Base-by-base conservation (phyloP, 2,113 vertebrate species). In the Crypturellus undulatus region DNA sequence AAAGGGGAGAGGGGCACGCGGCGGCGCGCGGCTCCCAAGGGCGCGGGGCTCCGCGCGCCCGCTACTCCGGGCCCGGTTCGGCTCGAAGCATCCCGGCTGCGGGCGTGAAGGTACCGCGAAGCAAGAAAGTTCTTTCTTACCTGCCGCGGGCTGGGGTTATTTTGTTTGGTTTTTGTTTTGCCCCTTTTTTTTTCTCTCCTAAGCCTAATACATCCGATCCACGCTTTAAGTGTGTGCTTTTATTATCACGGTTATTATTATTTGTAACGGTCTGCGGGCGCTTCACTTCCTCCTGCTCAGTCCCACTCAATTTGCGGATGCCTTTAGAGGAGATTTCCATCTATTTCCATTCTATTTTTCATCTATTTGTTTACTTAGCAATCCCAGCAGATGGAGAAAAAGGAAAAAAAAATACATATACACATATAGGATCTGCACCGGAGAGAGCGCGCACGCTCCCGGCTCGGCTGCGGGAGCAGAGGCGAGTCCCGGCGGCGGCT, bases 101-200 rank as follows among this genome's bases (percentile, higher is more conserved):
- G 92, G 93, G 93, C 91, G 94, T 89, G 89, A 84, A 91, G 96
- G 64, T 96, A 94, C 96, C 80, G 97, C 91, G 93, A 94, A 95
- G 93, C 96, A 89, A 96, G 92, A 97, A 98, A 98, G 98, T 98
- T 98, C 98, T 98, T 97, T 98, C 98, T 98, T 97, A 97, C 97
- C 97, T 97, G 97, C 90, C 95, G 88, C 43, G 43, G 43, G 43
- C 17, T 45, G 13, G 43, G 43, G 43, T 18, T 45, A 17, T 45
- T 18, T 45, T 12, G 17, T 45, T 18, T 45, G 43, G 15, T 45
- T 45, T 45, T 45, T 45, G 43, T 15, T 17, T 45, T 17, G 43
- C 40, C 40, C 12, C 12, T 45, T 45, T 45, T 45, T 45, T 6
- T 45, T 16, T 45, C 17, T 93, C 94, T 94, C 83, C 89, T 84